Evolutionary conservation across 1,140 invertebrate species (phyloP).

Genomic region (Homalodisca vitripennis): DNA sequence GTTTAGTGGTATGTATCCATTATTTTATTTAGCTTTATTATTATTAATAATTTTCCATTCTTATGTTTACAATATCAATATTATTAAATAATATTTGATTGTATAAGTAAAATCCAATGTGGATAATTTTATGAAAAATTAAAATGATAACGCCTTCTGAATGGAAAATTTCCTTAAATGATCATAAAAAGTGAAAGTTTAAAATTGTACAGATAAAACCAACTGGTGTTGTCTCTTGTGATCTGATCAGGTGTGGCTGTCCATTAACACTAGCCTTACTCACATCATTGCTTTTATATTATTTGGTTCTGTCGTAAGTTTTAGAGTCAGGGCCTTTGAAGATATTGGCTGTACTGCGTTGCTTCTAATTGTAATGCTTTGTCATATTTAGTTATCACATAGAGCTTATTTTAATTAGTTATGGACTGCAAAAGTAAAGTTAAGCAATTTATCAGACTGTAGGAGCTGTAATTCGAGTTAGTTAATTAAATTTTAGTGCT

Average conservation of each 20-base stretch:
- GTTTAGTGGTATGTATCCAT: conserved; percentile 7
- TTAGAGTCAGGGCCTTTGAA: background rate
- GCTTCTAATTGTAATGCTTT: conserved; percentile 27
- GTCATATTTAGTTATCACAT: conserved; percentile 1
- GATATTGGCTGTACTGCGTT: conserved; percentile 13
- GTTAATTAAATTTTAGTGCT: background rate
- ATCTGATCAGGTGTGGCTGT: background rate
- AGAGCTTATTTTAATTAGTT: conserved; percentile 11
- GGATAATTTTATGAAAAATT: too few species aligned
- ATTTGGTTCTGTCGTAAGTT: conserved; percentile 1
- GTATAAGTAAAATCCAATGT: too few species aligned
- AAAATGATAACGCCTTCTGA: background rate
- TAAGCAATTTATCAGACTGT: background rate
- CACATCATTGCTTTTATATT: conserved; percentile 14
- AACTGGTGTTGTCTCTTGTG: background rate
- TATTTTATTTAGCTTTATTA: conserved; percentile 13
- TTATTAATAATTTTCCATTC: background rate
- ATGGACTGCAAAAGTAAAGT: background rate
- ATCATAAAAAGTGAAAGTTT: background rate
- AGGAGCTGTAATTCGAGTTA: background rate
- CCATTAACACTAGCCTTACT: conserved; percentile 15
- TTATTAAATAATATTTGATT: too few species aligned
- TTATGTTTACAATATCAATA: too few species aligned
- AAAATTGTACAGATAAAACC: background rate
- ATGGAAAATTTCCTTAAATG: background rate